These are phyloP conservation scores for Ips typographus DNA, from an alignment of 1,140 invertebrate genomes.

Conservation along the genomic window DNA sequence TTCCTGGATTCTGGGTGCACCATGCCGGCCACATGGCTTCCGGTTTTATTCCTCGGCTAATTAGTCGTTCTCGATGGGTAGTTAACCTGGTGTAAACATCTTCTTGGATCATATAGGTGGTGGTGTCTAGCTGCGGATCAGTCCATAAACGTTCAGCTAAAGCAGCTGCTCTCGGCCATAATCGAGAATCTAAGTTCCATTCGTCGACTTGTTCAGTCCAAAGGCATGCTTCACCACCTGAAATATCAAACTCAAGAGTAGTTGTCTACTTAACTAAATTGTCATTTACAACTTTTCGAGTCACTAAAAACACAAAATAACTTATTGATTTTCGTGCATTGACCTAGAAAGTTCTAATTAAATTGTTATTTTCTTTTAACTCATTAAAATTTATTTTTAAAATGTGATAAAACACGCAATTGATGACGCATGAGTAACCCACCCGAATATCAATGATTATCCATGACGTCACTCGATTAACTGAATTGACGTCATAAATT, in stretches of 20 bases:
- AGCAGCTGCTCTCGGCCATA: slow-evolving; percentile 71
- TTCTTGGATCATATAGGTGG: slow-evolving; percentile 46
- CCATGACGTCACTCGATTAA: too few species aligned
- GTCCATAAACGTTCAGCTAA: slow-evolving; percentile 64
- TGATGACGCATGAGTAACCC: too few species aligned
- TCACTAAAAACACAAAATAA: too few species aligned
- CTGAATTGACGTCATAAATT: too few species aligned
- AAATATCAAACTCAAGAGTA: background rate
- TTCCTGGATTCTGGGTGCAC: slow-evolving; percentile 72
- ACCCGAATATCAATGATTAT: too few species aligned
- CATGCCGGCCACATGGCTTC: slow-evolving; percentile 74
- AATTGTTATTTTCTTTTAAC: too few species aligned
- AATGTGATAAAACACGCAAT: too few species aligned
- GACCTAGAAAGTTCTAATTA: too few species aligned
- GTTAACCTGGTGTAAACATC: slow-evolving; percentile 68
- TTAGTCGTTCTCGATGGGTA: slow-evolving; percentile 63
- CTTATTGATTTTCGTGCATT: too few species aligned
- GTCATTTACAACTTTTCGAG: too few species aligned
- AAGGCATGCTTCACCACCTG: slow-evolving; percentile 66
- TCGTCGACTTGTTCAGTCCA: slow-evolving; percentile 71
- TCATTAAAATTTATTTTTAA: too few species aligned
- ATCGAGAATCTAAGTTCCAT: slow-evolving; percentile 62
- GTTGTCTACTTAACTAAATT: too few species aligned
- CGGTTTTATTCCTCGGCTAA: slow-evolving; percentile 62
- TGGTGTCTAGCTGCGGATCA: slow-evolving; percentile 44